phyloP scores from a whole-genome alignment of 30 jellyfish, hydroid and myxozoan species.

The Turritopsis dohrnii region DNA sequence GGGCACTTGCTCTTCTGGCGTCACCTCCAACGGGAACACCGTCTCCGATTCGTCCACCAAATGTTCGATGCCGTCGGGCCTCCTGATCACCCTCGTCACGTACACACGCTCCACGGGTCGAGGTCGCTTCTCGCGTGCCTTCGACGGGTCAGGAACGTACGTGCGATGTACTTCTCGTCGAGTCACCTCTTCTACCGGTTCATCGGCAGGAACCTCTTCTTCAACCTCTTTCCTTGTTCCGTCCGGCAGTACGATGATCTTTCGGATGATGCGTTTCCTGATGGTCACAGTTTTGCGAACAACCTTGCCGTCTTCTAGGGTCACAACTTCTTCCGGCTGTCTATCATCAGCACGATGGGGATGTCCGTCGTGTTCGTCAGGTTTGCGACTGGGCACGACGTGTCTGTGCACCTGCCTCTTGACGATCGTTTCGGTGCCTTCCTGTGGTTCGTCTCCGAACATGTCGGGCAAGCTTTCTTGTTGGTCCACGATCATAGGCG shows the following conservation, averaged over 20 bases:
- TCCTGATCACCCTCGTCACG: slow-evolving; percentile 63
- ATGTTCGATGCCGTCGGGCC: slow-evolving; percentile 68
- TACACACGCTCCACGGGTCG: slow-evolving; percentile 65
- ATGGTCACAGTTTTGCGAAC: slow-evolving; percentile 44
- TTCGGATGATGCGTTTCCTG: slow-evolving; percentile 46
- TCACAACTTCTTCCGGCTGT: slow-evolving; percentile 18
- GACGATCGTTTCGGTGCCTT: slow-evolving; percentile 19
- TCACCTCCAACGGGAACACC: slow-evolving; percentile 51
- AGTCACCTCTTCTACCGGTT: slow-evolving; percentile 8
- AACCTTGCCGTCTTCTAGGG: neutral
- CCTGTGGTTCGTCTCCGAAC: slow-evolving; percentile 21
- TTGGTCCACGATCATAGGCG: slow-evolving; percentile 20
- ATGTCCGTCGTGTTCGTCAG: slow-evolving; percentile 1
- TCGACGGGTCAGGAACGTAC: slow-evolving; percentile 18
- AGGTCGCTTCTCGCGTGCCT: slow-evolving; percentile 28
- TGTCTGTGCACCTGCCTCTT: slow-evolving; percentile 18
- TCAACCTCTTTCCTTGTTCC: slow-evolving; percentile 35
- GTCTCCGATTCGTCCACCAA: slow-evolving; percentile 72
- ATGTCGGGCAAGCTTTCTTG: slow-evolving; percentile 25
- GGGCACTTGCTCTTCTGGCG: slow-evolving; percentile 48
- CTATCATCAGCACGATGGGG: neutral
- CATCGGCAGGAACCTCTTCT: slow-evolving; percentile 21
- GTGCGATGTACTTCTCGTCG: slow-evolving; percentile 22
- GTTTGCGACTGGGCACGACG: slow-evolving; percentile 3
- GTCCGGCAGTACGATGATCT: slow-evolving; percentile 53